phyloP scores from a whole-genome alignment of 1,140 invertebrate genomes.

The Ceratosolen fusciceps region DNA sequence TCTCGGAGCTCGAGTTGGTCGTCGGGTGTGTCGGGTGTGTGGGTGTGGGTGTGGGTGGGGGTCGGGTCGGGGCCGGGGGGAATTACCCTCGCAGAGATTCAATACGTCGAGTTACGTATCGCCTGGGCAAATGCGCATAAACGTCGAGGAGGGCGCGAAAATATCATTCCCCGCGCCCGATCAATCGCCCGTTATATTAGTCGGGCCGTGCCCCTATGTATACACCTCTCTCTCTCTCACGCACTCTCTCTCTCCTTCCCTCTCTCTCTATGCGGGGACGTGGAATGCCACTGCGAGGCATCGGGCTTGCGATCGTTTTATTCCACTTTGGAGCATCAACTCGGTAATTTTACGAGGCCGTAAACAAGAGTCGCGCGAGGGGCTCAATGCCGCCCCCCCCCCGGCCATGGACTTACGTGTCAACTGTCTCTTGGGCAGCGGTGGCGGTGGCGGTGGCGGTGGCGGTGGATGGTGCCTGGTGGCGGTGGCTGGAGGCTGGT shows the following conservation, averaged over 20 bases:
- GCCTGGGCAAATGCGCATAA: not conserved
- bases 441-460: not conserved
- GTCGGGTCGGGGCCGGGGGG: no score
- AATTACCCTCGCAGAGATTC: no score
- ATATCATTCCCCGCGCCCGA: slow-evolving; percentile 41
- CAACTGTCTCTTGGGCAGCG: slow-evolving; percentile 23
- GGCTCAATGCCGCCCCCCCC: slow-evolving; percentile 3
- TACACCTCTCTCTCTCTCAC: no score
- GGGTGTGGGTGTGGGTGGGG: no score
- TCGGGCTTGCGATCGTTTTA: slow-evolving; percentile 41
- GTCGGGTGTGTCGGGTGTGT: no score
- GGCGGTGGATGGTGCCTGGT: not conserved
- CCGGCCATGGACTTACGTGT: slow-evolving; percentile 48
- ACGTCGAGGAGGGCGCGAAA: slow-evolving; percentile 36
- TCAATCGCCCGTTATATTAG: slow-evolving; percentile 44
- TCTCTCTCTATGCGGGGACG: no score
- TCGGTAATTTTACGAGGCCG: slow-evolving; percentile 50
- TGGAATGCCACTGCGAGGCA: not conserved
- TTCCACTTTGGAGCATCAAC: slow-evolving; percentile 42
- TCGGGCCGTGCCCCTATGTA: not conserved
- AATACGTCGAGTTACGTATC: not conserved
- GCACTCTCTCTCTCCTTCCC: no score
- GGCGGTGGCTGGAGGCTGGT: no score
- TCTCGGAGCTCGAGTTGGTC: no score
- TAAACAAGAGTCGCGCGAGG: slow-evolving; percentile 42